Base-by-base conservation (phyloP, 2,113 vertebrate species). In the Epinephelus lanceolatus region DNA sequence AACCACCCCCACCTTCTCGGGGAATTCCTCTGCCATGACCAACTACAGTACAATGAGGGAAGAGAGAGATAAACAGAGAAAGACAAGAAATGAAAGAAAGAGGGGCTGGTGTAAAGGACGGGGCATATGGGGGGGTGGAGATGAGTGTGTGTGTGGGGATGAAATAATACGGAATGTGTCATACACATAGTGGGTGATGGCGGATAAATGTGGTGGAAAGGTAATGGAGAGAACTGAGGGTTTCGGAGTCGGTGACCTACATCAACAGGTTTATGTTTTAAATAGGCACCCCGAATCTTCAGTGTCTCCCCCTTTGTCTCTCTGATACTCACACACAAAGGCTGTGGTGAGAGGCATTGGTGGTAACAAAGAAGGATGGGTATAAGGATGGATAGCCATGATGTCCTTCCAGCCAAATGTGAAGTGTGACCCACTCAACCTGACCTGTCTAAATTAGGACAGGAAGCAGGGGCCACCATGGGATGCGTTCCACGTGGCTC, bases 1-100 rank as follows among this genome's bases (percentile, higher is more conserved):
- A 63, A 18, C 68, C 60, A 47, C 57, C 68, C 56, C 69, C 73
- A 76, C 52, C 74, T 33, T 40, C 66, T 62, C 6, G 17, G 70
- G 63, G 80, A 83, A 88, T 90, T 90, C 83, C 59, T 85, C 66
- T 68, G 66, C 84, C 71, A 68, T 81, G 85, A 87, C 86, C 67
- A 70, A 84, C 76, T 56, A 59, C 60, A 76, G 69, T 56, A 85
- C 79, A 88, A 86, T 71, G 75, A 85, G 68, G 57, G 49, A 79
- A 82, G 77, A 78, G 71, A 86, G 80, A 19, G 81, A 88, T 76
- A 81, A 85, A 89, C 76, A 72, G 53, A 75, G 67, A 85, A 83
- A 52, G 85, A 88, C 63, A 84, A 72, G 76, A 52, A 80, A 86
- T 71, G 78, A 71, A 81, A 70, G 56, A 84, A 69, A 77, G 65